Percentiles rank a stretch among this genome's conserved stretches.
Conservation (phyloP, 2,113 vertebrate genomes). For the Raphicerus campestris region DNA sequence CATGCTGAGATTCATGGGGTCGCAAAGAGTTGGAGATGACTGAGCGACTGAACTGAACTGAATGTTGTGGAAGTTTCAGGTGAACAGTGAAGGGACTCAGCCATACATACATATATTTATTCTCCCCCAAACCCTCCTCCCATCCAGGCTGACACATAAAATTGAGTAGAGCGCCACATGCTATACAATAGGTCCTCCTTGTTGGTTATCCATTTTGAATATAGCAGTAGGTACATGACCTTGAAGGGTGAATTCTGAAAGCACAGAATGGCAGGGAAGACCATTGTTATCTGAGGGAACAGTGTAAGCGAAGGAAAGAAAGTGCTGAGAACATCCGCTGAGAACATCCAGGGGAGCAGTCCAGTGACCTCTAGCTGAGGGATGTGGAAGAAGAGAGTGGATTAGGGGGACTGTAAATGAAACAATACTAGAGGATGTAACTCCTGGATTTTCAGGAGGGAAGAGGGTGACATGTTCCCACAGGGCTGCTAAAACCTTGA, state of each 20-base stretch:
- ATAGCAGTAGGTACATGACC: neutral
- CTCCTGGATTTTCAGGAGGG: neutral
- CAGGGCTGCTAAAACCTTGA: neutral
- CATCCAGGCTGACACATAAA: neutral
- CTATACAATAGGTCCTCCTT: neutral
- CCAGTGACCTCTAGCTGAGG: neutral
- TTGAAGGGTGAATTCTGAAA: neutral
- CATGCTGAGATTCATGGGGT: no score
- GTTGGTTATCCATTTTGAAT: neutral
- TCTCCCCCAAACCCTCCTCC: neutral
- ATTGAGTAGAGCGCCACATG: neutral
- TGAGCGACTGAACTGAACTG: no score
- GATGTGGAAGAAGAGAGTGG: neutral
- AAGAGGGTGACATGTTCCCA: neutral
- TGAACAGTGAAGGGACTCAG: neutral
- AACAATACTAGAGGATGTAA: accelerated
- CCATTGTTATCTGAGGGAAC: neutral
- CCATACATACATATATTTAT: neutral
- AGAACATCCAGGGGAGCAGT: neutral
- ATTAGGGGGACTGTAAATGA: neutral
- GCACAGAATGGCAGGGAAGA: neutral
- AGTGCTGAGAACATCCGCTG: neutral
- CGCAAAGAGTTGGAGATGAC: no score
- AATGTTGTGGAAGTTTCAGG: neutral
- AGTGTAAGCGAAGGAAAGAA: neutral